Base-by-base conservation (phyloP, 2,888 invertebrate species). In the Pogonocherus hispidulus region DNA sequence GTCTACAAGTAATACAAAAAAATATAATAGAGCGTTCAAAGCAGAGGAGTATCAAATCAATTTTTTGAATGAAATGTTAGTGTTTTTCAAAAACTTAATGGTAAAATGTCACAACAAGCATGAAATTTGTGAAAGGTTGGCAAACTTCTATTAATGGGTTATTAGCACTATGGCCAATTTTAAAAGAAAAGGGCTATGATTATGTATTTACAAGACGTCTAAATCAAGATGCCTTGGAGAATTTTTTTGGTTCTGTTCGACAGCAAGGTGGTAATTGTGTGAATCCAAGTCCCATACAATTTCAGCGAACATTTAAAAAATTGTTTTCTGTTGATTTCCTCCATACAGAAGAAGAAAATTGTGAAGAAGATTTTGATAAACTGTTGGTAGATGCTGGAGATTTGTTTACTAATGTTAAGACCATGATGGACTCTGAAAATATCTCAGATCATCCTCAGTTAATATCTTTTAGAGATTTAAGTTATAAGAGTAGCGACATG, bases 81-180 rank as follows among this genome's bases (percentile, higher is more conserved):
- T 2, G 11, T 2, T 32, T 32, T 32, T 32, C 11, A 32, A 32
- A 11, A 32, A 8, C 8, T 5, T 8, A 2, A 32, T 32, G 44
- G 44, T 1, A 44, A 44, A 44, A 14, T 1, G 16, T 44, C 6
- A n/a, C n/a, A n/a, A n/a, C n/a, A n/a, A n/a, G n/a, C n/a, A n/a
- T n/a, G n/a, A n/a, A n/a, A n/a, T n/a, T n/a, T 14, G n/a, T n/a
- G 5, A 18, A 44, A 44, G 44, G 44, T 6, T 44, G 14, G 44
- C 3, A 44, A 44, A 14, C 14, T n/a, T n/a, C 44, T 5, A 44
- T 44, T 44, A 44, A 44, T 27, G 16, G 32, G 37, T 20, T 51
- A 54, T 46, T 46, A 9, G 47, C 51, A 27, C 47, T 47, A 49
- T 55, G 18, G 63, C 20, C 20, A 23, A 19, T 27, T 3, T 44